Evolutionary conservation across 2,113 vertebrate species (phyloP).

Genomic region (Larimichthys crocea): DNA sequence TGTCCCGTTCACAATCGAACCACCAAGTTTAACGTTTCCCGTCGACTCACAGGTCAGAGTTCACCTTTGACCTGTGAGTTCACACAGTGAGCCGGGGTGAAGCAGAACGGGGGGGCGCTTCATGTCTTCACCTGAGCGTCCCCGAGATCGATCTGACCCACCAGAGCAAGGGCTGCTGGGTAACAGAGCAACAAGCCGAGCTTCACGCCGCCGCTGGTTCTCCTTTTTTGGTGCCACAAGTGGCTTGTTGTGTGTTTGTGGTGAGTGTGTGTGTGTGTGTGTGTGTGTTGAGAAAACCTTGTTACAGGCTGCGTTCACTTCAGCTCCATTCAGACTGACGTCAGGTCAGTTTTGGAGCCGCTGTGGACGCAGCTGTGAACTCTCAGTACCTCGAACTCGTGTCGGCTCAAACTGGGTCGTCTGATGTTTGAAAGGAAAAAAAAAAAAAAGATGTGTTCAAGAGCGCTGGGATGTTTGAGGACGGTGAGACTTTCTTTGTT

Average conservation of each 20-base stretch:
- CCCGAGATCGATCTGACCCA: not conserved
- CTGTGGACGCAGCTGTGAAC: constrained; percentile 38
- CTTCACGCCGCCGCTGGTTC: constrained; percentile 43
- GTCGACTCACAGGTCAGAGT: not conserved
- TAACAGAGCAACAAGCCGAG: not conserved
- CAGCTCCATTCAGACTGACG: not conserved
- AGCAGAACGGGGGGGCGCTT: not conserved
- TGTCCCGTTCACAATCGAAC: not conserved
- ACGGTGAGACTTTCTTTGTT: not conserved
- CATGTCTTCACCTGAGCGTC: no score
- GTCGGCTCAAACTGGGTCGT: not conserved
- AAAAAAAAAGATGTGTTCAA: constrained; percentile 12
- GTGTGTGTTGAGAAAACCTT: constrained; percentile 36
- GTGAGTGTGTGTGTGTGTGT: not conserved
- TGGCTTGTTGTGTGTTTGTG: constrained; percentile 55
- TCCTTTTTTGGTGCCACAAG: constrained; percentile 55
- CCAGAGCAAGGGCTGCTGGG: constrained; percentile 50
- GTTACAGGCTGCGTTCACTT: constrained; percentile 57
- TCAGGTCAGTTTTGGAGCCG: not conserved
- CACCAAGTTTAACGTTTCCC: not conserved
- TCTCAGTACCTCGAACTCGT: constrained; percentile 39
- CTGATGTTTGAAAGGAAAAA: constrained; percentile 4
- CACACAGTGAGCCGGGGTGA: not conserved
- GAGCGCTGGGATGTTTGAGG: constrained; percentile 26
- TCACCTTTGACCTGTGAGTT: not conserved